Evolutionary conservation across 2,888 invertebrate genomes (phyloP), one percentile per base, ranked within the genome.

Genomic region (Andrena hattorfiana): DNA sequence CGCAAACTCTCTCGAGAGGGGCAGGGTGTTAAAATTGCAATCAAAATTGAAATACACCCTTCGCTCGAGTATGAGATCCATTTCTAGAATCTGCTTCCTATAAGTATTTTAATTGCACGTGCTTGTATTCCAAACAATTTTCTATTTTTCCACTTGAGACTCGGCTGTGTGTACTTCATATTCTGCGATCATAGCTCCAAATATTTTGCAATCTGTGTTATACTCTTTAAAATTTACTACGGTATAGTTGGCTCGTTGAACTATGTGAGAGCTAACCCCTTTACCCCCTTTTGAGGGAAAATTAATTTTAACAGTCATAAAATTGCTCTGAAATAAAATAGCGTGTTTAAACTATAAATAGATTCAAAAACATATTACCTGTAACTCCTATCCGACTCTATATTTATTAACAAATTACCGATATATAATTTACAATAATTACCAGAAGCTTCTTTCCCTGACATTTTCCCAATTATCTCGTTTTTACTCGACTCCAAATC

Each of bases 1-100:
- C 63, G 35, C 48, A 5, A 64, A 59, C 32, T 32, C 26, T 10
- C 20, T 16, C 48, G 68, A 6, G 59, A 13, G 30, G 49, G 30
- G 8, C n/a, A 32, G 59, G 2, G 32, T 35, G 48, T 63, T 79
- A 30, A 28, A 69, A 68, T 62, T 16, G 5, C 23, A 54, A 67
- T 64, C 54, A 48, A 42, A 64, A 64, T 64, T 59, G 26, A 32
- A 48, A 26, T 13, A 16, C 30, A 49, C 23, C 8, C 49, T 62
- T 30, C n/a, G 51, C 20, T 51, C 51, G 20, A 20, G 7, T 51
- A 20, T 20, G 20, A 51, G n/a, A 51, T 20, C n/a, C 8, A 6
- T n/a, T 51, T 6, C 51, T 51, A 8, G 20, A 20, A 20, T 20
- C 20, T n/a, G 51, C n/a, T 51, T 8, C 8, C 20, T 51, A 20